A percentile compares a stretch with the other conserved stretches of the same genome.
Conservation (phyloP, 2,888 invertebrate genomes). For the Ormia ochracea region DNA sequence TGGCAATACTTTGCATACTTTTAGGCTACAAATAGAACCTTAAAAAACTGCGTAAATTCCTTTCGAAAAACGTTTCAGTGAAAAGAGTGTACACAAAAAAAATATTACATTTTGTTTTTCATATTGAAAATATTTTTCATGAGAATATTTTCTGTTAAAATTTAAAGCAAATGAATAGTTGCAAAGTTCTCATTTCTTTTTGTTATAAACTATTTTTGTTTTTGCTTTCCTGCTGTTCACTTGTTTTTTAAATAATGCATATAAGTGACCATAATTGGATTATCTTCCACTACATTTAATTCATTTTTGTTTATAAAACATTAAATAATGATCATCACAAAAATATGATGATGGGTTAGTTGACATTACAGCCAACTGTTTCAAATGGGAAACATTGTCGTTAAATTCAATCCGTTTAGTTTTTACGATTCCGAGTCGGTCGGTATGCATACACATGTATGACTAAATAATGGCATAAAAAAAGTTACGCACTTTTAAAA, state of each 20-base stretch:
- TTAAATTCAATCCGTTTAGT: slow-evolving; percentile 53
- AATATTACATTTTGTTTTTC: no score
- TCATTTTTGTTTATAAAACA: slow-evolving; percentile 66
- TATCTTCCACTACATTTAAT: slow-evolving; percentile 76
- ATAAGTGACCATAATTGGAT: slow-evolving; percentile 77
- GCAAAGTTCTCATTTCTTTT: background rate
- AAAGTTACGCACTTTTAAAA: slow-evolving; percentile 28
- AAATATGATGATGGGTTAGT: slow-evolving; percentile 53
- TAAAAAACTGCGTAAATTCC: no score
- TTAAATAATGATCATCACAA: slow-evolving; percentile 63
- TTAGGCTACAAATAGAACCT: no score
- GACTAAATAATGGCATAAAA: slow-evolving; percentile 9
- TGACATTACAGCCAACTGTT: slow-evolving; percentile 58
- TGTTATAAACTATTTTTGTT: background rate
- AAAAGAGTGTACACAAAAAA: no score
- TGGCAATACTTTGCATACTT: slow-evolving; percentile 44
- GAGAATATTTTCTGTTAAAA: background rate
- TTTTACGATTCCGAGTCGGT: slow-evolving; percentile 24
- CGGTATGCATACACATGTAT: background rate
- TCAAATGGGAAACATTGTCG: slow-evolving; percentile 47
- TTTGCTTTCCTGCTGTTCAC: background rate
- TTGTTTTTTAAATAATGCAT: slow-evolving; percentile 65
- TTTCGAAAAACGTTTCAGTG: no score
- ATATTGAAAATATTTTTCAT: no score
- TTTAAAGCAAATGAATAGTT: no score